Percentiles rank a stretch among this genome's conserved stretches.
Conservation (phyloP, 1,140 invertebrate species). For the Drosophila varians region DNA sequence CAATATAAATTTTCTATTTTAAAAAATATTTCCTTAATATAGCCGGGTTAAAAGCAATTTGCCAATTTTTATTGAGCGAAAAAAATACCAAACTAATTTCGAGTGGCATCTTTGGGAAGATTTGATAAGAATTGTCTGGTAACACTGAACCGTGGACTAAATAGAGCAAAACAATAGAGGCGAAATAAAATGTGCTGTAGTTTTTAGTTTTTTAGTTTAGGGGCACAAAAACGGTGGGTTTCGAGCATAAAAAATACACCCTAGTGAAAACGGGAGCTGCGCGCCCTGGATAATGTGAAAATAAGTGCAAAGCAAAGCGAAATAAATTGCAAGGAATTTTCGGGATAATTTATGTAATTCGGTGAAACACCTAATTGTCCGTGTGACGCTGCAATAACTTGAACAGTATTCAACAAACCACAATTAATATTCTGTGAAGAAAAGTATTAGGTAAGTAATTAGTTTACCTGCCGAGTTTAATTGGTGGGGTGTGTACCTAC, state of each 20-base stretch:
- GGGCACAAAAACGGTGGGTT: constrained; percentile 14
- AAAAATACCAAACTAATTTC: not conserved
- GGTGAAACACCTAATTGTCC: not conserved
- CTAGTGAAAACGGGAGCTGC: constrained; percentile 16
- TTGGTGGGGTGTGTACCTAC: not conserved
- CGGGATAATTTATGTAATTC: constrained; percentile 31
- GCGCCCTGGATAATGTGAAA: constrained; percentile 25
- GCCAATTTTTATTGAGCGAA: not conserved
- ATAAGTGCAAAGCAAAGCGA: constrained; percentile 3
- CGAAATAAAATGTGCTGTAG: constrained; percentile 14
- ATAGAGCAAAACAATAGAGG: constrained; percentile 1
- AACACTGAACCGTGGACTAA: not conserved
- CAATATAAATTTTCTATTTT: not conserved
- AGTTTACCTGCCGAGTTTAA: not conserved
- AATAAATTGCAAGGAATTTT: not conserved
- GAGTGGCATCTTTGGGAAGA: not conserved
- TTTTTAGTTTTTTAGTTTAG: constrained; percentile 33
- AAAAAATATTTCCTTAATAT: not conserved
- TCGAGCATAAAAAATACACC: not conserved
- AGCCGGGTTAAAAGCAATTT: not conserved
- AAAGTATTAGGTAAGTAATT: constrained; percentile 39
- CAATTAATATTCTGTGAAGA: constrained; percentile 1
- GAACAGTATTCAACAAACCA: constrained; percentile 10
- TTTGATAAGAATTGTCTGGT: not conserved
- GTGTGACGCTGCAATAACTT: constrained; percentile 1